These are phyloP conservation scores for Protonibea diacanthus DNA, from an alignment of 2,797 vertebrate species.

Conservation along the genomic window DNA sequence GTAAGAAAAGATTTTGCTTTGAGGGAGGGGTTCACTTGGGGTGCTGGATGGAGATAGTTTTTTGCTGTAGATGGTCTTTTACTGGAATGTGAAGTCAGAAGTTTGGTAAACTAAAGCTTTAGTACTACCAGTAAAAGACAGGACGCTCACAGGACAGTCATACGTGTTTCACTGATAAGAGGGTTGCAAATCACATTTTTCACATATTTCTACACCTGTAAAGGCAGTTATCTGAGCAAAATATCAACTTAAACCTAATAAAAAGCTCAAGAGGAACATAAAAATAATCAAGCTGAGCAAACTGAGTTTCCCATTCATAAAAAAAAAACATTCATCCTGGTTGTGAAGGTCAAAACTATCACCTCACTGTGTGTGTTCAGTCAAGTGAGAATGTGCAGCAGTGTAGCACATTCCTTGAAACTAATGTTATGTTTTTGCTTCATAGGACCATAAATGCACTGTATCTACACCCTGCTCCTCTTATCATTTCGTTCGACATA, in stretches of 20 bases:
- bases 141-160: not conserved
- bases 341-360: too few relatives aligned
- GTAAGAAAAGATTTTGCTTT: slow-evolving; percentile 17
- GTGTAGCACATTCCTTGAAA: not conserved
- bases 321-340: too few relatives aligned
- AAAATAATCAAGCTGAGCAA: too few relatives aligned
- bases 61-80: not conserved
- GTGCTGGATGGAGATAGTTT: not conserved
- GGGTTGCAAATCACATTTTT: not conserved
- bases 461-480: not conserved
- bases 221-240: not conserved
- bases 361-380: too few relatives aligned
- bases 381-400: not conserved
- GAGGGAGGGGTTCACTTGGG: not conserved
- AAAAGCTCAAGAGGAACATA: not conserved
- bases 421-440: not conserved
- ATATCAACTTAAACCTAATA: not conserved
- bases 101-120: not conserved
- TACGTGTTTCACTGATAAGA: not conserved
- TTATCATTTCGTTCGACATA: not conserved
- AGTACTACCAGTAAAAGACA: not conserved
- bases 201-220: not conserved
- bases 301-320: too few relatives aligned
- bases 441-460: not conserved
- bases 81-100: too few relatives aligned